phyloP scores from a whole-genome alignment of 2,113 vertebrate genomes.

The Oreocharis arfaki region DNA sequence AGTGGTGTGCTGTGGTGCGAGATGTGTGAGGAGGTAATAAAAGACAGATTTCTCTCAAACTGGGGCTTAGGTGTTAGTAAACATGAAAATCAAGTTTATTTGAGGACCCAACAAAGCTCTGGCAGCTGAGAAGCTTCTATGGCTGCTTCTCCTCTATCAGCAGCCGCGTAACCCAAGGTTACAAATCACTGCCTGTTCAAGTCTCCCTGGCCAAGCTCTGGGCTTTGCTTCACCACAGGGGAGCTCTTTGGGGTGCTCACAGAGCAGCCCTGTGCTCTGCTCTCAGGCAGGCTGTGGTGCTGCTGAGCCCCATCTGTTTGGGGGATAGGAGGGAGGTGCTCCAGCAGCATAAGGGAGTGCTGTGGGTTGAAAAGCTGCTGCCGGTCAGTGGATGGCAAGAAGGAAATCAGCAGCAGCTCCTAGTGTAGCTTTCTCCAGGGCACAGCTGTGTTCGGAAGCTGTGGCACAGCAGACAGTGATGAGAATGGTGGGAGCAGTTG shows the following conservation, averaged over 20 bases:
- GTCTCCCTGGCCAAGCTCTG: neutral
- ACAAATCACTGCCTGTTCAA: neutral
- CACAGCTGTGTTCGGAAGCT: neutral
- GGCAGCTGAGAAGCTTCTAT: neutral
- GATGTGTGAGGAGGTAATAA: neutral
- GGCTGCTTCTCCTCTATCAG: neutral
- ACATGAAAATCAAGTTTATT: neutral
- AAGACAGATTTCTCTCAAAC: neutral
- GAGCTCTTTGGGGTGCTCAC: neutral
- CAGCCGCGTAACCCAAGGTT: neutral
- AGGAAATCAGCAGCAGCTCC: neutral
- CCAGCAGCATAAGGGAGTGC: neutral
- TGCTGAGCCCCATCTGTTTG: neutral
- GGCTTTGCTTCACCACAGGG: neutral
- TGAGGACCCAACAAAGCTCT: neutral
- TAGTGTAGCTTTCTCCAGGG: neutral
- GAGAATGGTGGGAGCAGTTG: neutral
- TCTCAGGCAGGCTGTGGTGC: neutral
- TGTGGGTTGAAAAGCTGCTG: neutral
- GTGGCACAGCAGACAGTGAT: rapidly evolving
- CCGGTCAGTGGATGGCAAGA: neutral
- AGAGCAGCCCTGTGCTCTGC: neutral
- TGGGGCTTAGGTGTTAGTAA: neutral
- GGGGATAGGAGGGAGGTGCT: neutral
- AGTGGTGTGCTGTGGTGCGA: rapidly evolving